Evolutionary conservation across 2,888 invertebrate species (phyloP), one percentile per base, ranked within the genome.

Genomic region (Lacanobia wlatinum): DNA sequence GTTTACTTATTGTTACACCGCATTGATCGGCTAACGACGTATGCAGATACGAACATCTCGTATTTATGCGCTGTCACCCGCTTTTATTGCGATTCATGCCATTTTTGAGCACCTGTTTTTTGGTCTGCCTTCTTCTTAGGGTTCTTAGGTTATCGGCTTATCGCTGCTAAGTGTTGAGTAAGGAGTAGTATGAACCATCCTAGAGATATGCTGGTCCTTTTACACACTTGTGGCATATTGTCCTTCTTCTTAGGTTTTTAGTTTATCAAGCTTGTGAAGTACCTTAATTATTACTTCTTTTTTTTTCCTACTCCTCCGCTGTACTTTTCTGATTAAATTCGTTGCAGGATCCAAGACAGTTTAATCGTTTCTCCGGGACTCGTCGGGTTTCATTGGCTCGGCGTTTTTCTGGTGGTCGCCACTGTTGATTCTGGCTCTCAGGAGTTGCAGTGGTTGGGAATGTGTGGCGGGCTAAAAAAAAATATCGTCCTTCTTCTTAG

Each of bases 1-100:
- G 88, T 89, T 92, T 93, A 93, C 92, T 94, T 94, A 94, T 93
- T 94, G 93, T 94, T 90, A 89, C 91, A 90, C 89, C 80, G 85
- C 79, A 85, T 88, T 89, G 92, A 93, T 93, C 92, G 89, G 87
- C 89, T 88, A 88, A 89, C 90, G 89, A 88, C 88, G 88, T 88
- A 87, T 82, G 84, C 88, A 89, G 88, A 88, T 88, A 87, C 84
- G 72, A 81, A 71, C 85, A 74, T 76, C 73, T 70, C 76, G 82
- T 87, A 88, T 92, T 92, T 91, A 92, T 92, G 90, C 87, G 83
- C 89, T 90, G 92, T 92, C 92, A 88, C 70, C 86, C 88, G 87
- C 90, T 90, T 91, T 92, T 92, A 92, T 92, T 92, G 92, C 90
- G 90, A 90, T 90, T 91, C 90, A 91, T 92, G 85, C 87, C 72